Percentiles rank a stretch among this genome's conserved stretches.
Evolutionary conservation across 2,113 vertebrate genomes (phyloP).

Genomic region (Salminus brasiliensis): DNA sequence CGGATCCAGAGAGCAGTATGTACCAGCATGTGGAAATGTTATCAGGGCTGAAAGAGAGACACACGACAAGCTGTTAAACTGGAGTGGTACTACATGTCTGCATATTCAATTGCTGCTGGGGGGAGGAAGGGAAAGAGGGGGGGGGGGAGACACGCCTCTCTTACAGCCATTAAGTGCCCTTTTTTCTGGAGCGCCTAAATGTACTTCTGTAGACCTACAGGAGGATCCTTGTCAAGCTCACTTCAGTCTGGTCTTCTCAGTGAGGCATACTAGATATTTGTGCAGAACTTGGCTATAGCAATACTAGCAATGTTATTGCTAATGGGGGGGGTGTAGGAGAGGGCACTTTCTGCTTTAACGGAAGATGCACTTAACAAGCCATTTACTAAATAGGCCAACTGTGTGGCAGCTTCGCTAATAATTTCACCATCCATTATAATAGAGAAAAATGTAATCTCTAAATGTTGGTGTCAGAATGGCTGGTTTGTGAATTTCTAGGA

Average conservation of each 20-base stretch:
- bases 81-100: not conserved
- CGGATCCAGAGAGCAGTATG: slow-evolving; percentile 94
- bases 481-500: no score
- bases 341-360: not conserved
- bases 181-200: not conserved
- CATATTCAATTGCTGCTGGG: no score
- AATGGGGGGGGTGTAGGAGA: no score
- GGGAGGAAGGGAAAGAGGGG: no score
- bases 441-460: no score
- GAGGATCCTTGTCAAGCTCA: not conserved
- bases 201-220: not conserved
- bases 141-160: no score
- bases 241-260: not conserved
- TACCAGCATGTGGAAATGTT: slow-evolving; percentile 93
- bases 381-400: no score
- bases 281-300: not conserved
- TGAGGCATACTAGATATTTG: not conserved
- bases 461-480: no score
- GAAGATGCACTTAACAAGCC: no score
- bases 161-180: not conserved
- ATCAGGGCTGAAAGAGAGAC: slow-evolving; percentile 82
- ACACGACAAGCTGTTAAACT: slow-evolving; percentile 19
- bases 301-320: not conserved
- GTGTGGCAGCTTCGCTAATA: no score
- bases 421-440: no score